A percentile compares a stretch with the other conserved stretches of the same genome.
Evolutionary conservation across 2,888 invertebrate species (phyloP).

Genomic region (Stenurella melanura): DNA sequence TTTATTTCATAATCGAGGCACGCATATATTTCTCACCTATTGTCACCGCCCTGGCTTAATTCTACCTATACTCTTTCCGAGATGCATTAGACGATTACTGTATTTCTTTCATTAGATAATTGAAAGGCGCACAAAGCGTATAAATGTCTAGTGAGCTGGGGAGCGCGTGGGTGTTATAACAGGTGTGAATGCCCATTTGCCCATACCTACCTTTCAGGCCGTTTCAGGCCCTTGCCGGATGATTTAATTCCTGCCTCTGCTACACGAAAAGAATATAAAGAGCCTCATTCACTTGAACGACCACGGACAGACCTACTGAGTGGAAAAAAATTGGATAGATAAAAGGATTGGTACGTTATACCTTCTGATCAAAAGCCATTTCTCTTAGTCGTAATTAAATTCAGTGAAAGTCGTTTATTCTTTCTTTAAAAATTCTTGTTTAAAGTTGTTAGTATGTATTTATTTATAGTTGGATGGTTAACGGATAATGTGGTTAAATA

Average conservation of each 20-base stretch:
- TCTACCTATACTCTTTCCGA: constrained; percentile 2
- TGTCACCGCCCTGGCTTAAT: background rate
- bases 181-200: constrained; percentile 31
- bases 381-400: constrained; percentile 12
- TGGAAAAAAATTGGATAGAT: constrained; percentile 10
- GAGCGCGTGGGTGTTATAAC: constrained; percentile 27
- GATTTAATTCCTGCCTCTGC: constrained; percentile 27
- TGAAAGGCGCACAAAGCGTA: constrained; percentile 27
- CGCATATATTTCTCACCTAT: background rate
- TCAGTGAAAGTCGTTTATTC: background rate
- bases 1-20: background rate
- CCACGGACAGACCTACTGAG: constrained; percentile 3
- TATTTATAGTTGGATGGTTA: background rate
- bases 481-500: background rate
- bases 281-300: constrained; percentile 17
- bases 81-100: constrained; percentile 40
- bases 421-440: background rate
- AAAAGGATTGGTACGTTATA: constrained; percentile 14
- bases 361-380: constrained; percentile 13
- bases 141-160: constrained; percentile 14
- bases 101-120: constrained; percentile 46
- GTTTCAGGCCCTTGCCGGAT: constrained; percentile 28
- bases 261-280: constrained; percentile 23
- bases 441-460: background rate
- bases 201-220: constrained; percentile 30